phyloP scores from a whole-genome alignment of 2,888 invertebrate genomes.

The Polyommatus icarus region DNA sequence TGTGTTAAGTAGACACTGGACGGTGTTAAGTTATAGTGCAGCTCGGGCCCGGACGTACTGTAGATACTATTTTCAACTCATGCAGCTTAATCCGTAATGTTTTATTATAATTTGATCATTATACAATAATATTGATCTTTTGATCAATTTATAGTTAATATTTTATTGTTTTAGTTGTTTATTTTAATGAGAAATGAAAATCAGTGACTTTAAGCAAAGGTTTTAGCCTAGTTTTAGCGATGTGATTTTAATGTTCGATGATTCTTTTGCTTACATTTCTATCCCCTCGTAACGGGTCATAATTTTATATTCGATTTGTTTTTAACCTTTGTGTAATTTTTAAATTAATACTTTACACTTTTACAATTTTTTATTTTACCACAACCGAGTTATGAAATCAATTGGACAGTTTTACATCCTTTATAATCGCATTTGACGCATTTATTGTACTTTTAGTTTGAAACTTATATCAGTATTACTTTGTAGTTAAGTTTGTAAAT shows the following conservation, averaged over 20 bases:
- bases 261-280: neutral
- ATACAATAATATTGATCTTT: neutral
- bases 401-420: conserved; percentile 24
- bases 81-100: neutral
- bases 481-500: conserved; percentile 31
- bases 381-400: conserved; percentile 10
- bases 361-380: conserved; percentile 4
- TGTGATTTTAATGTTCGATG: neutral
- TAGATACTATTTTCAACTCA: neutral
- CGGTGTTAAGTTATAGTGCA: neutral
- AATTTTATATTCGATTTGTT: neutral
- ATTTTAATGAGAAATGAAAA: neutral
- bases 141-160: neutral
- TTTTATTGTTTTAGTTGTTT: conserved; percentile 2
- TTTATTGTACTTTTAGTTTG: conserved; percentile 21
- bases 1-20: neutral
- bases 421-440: conserved; percentile 25
- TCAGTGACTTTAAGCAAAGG: neutral
- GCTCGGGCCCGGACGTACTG: neutral
- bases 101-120: neutral
- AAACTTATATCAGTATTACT: conserved; percentile 27
- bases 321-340: neutral
- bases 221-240: neutral
- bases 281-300: neutral
- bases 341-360: neutral